Percentiles rank a stretch among this genome's conserved stretches.
Conservation (phyloP, 2,888 invertebrate genomes). For the Abrostola triplasia region DNA sequence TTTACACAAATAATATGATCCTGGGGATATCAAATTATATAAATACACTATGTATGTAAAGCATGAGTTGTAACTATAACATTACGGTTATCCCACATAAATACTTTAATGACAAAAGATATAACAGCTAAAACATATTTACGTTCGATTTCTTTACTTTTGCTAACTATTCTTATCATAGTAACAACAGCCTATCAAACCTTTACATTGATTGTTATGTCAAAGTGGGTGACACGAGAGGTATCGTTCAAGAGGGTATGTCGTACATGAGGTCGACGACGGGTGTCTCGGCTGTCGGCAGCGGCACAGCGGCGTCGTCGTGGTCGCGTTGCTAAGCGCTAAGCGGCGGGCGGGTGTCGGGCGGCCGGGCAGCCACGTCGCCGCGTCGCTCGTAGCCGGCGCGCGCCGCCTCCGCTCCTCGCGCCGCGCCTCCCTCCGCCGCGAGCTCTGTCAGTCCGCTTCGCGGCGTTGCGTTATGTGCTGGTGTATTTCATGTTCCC, state of each 20-base stretch:
- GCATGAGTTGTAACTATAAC: too few relatives aligned
- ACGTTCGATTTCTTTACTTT: too few relatives aligned
- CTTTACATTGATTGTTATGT: conserved; percentile 1
- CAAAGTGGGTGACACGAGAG: conserved; percentile 45
- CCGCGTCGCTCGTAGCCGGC: conserved; percentile 65
- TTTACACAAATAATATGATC: too few relatives aligned
- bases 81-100: too few relatives aligned
- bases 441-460: conserved; percentile 74
- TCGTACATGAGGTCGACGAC: conserved; percentile 53
- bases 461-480: conserved; percentile 77
- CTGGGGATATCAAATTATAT: too few relatives aligned
- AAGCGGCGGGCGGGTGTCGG: conserved; percentile 45
- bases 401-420: conserved; percentile 68
- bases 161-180: too few relatives aligned
- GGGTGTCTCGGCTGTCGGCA: conserved; percentile 55
- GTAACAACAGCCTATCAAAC: background rate
- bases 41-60: too few relatives aligned
- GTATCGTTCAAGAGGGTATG: conserved; percentile 36
- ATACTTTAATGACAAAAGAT: too few relatives aligned
- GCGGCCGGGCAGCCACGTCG: conserved; percentile 58
- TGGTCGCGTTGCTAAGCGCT: conserved; percentile 51
- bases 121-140: too few relatives aligned
- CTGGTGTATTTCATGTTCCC: conserved; percentile 68
- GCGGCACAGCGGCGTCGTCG: conserved; percentile 49
- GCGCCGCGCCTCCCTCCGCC: conserved; percentile 58